phyloP scores from a whole-genome alignment of 2,113 vertebrate species.

The Gadus macrocephalus region DNA sequence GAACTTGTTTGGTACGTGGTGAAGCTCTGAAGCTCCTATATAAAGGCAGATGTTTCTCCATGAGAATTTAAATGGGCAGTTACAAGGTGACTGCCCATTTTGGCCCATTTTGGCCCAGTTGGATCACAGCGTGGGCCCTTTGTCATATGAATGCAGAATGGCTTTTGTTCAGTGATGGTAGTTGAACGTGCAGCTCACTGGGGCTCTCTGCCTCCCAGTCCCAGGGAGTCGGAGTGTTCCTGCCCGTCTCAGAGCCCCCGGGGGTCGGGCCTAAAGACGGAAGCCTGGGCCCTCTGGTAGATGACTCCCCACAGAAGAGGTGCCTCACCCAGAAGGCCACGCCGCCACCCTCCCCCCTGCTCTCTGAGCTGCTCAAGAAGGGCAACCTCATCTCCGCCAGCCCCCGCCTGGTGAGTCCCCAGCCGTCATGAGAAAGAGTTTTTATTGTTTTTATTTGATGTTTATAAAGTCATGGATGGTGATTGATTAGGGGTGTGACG shows the following conservation, averaged over 20 bases:
- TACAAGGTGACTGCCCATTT: no score
- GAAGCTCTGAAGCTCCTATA: no score
- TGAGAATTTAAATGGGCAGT: no score
- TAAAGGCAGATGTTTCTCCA: no score
- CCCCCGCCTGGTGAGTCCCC: conserved; percentile 86
- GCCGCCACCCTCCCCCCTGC: conserved; percentile 93
- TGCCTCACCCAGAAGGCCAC: conserved; percentile 91
- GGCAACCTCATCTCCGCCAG: conserved; percentile 93
- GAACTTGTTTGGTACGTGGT: no score
- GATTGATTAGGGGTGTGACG: no score
- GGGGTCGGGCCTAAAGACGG: conserved; percentile 86
- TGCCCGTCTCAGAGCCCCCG: conserved; percentile 76
- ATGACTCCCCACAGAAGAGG: conserved; percentile 97
- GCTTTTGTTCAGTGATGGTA: not conserved
- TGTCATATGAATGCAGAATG: not conserved
- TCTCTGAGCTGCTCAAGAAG: conserved; percentile 98
- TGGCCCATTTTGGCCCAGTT: no score
- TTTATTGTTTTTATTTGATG: no score
- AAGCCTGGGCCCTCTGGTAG: conserved; percentile 82
- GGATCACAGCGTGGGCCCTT: no score
- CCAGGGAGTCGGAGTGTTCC: conserved; percentile 84
- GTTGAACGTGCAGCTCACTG: not conserved
- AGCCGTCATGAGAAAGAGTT: no score
- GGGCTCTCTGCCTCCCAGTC: conserved; percentile 60
- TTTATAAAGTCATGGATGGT: no score